Evolutionary conservation across 2,888 invertebrate genomes (phyloP).

Genomic region (Thyatira batis): DNA sequence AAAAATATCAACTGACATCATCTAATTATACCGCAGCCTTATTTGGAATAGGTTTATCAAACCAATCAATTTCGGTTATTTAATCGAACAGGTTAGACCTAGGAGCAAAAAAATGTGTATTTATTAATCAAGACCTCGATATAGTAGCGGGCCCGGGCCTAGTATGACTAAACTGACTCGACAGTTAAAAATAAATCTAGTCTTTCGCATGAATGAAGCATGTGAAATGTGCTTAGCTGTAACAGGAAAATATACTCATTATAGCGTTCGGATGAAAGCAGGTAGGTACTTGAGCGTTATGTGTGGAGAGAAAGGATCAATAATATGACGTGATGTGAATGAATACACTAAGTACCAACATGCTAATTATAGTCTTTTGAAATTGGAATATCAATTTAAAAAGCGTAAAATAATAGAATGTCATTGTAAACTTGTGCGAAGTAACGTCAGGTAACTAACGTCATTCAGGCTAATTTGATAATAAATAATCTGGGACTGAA

Average conservation of each 20-base stretch:
- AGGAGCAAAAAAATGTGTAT: constrained; percentile 4
- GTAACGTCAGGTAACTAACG: no score
- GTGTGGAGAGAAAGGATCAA: not conserved
- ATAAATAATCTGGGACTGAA: no score
- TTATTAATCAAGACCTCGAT: not conserved
- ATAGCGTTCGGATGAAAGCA: not conserved
- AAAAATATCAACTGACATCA: constrained; percentile 18
- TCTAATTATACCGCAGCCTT: constrained; percentile 12
- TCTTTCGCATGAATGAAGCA: not conserved
- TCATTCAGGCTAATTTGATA: no score
- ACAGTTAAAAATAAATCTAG: not conserved
- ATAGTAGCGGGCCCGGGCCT: not conserved
- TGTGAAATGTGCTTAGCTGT: not conserved
- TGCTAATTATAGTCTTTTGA: not conserved
- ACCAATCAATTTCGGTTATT: not conserved
- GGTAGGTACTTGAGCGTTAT: no score
- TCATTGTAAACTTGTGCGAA: no score
- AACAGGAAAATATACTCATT: not conserved
- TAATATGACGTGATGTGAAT: not conserved
- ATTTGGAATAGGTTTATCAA: constrained; percentile 3
- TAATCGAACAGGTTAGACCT: not conserved
- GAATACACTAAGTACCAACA: no score
- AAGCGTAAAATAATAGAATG: not conserved
- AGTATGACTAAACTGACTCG: constrained; percentile 2
- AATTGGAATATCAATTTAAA: not conserved